phyloP scores from a whole-genome alignment of 2,888 invertebrate species.

The Caenorhabditis macrosperma region DNA sequence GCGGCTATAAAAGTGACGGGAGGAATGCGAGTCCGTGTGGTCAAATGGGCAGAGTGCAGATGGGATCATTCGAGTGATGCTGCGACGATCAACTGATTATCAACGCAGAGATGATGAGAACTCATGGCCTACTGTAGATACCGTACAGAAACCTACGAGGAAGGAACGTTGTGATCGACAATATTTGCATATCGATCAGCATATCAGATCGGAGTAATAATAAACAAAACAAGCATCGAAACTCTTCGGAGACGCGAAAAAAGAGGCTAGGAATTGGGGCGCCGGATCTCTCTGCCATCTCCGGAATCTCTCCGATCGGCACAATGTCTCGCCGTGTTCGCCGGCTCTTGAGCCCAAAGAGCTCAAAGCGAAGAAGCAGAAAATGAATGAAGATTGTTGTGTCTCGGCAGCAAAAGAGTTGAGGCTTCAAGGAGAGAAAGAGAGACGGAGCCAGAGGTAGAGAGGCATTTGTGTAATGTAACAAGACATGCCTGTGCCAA shows the following conservation, averaged over 20 bases:
- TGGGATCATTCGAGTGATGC: not conserved
- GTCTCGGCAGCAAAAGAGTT: conserved; percentile 38
- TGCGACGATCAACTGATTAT: not conserved
- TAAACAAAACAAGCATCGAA: conserved; percentile 37
- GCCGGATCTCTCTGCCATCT: conserved; percentile 33
- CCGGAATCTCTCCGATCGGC: conserved; percentile 39
- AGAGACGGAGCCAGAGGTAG: conserved; percentile 7
- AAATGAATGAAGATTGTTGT: conserved; percentile 48
- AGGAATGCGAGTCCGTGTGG: conserved; percentile 29
- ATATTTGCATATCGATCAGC: not conserved
- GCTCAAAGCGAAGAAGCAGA: conserved; percentile 19
- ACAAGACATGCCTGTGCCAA: conserved; percentile 56
- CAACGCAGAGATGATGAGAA: not conserved
- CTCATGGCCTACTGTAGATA: too few species aligned
- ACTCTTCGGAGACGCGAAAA: conserved; percentile 7
- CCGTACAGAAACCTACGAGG: too few species aligned
- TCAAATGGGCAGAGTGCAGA: conserved; percentile 28
- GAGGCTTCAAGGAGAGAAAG: conserved; percentile 4
- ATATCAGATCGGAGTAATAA: conserved; percentile 15
- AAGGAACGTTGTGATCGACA: too few species aligned
- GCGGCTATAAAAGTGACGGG: conserved; percentile 31
- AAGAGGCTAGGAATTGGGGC: conserved; percentile 5
- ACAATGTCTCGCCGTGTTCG: conserved; percentile 39
- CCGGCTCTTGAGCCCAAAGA: conserved; percentile 32
- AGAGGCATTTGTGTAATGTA: conserved; percentile 50